Conservation (phyloP, 2,113 vertebrate species). For the Cynopterus brachyotis region DNA sequence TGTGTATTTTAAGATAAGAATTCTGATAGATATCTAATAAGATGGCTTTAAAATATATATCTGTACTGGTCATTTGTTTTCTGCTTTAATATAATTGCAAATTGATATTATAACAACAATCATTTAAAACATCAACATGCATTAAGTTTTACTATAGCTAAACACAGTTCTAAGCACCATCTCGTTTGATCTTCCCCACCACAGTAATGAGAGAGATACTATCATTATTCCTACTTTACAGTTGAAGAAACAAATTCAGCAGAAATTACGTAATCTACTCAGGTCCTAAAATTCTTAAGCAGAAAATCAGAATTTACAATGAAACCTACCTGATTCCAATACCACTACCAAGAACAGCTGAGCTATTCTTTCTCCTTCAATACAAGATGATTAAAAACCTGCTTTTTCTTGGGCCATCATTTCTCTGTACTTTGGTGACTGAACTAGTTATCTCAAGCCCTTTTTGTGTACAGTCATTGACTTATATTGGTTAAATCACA, state of each 20-base stretch:
- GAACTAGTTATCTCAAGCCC: background rate
- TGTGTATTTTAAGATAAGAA: background rate
- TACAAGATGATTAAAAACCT: background rate
- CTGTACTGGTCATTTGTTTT: background rate
- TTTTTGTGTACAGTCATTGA: background rate
- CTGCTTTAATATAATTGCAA: background rate
- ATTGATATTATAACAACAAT: background rate
- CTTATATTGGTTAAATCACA: background rate
- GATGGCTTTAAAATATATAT: background rate
- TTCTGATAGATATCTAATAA: background rate
- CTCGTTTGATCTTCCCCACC: background rate
- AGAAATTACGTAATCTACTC: background rate
- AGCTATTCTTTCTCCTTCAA: background rate
- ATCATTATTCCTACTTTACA: background rate
- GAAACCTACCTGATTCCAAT: background rate
- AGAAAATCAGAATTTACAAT: background rate
- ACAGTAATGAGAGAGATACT: background rate
- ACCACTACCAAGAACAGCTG: background rate
- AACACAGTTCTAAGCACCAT: background rate
- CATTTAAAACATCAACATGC: background rate
- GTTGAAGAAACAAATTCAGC: constrained; percentile 1
- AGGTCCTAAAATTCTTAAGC: background rate
- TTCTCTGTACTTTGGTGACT: background rate
- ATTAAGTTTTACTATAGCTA: background rate
- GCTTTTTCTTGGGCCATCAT: background rate